Conservation (phyloP, 2,113 vertebrate species). For the Damaliscus lunatus region DNA sequence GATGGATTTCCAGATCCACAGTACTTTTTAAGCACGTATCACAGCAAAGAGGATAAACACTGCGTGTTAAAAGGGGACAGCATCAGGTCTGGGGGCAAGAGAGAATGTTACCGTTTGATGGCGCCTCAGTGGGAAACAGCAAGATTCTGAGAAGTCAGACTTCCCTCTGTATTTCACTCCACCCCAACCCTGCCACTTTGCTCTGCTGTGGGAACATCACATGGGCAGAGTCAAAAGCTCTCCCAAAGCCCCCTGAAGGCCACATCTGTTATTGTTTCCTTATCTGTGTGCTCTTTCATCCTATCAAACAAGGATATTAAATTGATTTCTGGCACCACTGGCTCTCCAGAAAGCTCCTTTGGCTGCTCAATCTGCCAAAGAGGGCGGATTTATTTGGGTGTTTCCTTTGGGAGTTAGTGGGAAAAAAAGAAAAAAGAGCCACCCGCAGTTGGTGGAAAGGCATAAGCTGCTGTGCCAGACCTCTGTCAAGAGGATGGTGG, state of each 20-base stretch:
- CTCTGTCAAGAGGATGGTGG: background rate
- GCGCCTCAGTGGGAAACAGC: background rate
- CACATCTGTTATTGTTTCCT: background rate
- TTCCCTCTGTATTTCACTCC: background rate
- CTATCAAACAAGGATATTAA: slow-evolving; percentile 41
- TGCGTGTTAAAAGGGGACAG: background rate
- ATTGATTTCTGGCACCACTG: slow-evolving; percentile 11
- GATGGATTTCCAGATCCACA: background rate
- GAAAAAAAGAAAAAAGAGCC: background rate
- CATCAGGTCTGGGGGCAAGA: background rate
- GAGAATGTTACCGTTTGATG: background rate
- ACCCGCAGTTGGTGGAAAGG: background rate
- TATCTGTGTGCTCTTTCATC: background rate
- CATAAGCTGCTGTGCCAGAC: background rate
- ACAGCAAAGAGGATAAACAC: background rate
- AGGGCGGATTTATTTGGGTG: slow-evolving; percentile 30
- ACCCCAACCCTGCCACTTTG: background rate
- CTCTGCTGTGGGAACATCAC: background rate
- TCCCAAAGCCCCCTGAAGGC: background rate
- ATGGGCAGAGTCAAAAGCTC: background rate
- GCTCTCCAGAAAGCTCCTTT: slow-evolving; percentile 54
- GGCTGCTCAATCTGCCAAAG: slow-evolving; percentile 25
- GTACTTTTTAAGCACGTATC: background rate
- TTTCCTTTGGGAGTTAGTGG: background rate
- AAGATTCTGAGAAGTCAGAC: background rate